Base-by-base conservation (phyloP, 2,113 vertebrate genomes). In the Dicrurus megarhynchus region DNA sequence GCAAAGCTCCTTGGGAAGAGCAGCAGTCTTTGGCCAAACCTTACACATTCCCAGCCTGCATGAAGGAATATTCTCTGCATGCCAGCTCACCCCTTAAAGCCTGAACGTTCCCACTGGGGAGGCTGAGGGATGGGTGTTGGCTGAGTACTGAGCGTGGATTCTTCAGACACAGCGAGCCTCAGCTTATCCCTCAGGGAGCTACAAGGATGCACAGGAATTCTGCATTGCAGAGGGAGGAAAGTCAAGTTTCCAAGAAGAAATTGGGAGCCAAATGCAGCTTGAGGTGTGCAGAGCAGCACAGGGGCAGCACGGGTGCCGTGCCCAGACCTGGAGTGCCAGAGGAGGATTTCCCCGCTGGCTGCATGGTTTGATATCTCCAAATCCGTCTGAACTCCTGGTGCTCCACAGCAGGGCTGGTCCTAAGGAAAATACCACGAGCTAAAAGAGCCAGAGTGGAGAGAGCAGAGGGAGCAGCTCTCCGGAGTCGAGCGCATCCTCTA, bases 261-360 rank as follows among this genome's bases (percentile, higher is more conserved):
- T 7, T 17, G 22, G 37, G 56, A 70, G 27, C n/a, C 64, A 41
- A n/a, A 11, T 32, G 44, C 16, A 11, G 7, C 3, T 5, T 1
- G 46, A 35, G 69, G 33, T 8, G 44, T 32, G 26, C 19, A 33
- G 39, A 50, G 24, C 9, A 42, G 63, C 5, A 2, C 41, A 6
- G 77, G 44, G 56, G 21, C 49, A 73, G 44, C 47, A 3, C 0
- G 2, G 37, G 19, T 2, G 33, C 37, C 0, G 1, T 21, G 17
- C n/a, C 52, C 39, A 32, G 39, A 27, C 9, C 56, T 5, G 21
- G 2, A 37, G 33, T 2, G 30, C 47, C 1, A 0, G 27, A 33
- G 49, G 17, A 89, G 47, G 4, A 16, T 56, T 69, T 61, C 32
- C 41, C 49, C 0, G 2, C 44, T 21, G 42, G 5, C 64, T 39